Evolutionary conservation across 1,140 invertebrate species (phyloP), one percentile per base, ranked within the genome.

Genomic region (Patella vulgata): DNA sequence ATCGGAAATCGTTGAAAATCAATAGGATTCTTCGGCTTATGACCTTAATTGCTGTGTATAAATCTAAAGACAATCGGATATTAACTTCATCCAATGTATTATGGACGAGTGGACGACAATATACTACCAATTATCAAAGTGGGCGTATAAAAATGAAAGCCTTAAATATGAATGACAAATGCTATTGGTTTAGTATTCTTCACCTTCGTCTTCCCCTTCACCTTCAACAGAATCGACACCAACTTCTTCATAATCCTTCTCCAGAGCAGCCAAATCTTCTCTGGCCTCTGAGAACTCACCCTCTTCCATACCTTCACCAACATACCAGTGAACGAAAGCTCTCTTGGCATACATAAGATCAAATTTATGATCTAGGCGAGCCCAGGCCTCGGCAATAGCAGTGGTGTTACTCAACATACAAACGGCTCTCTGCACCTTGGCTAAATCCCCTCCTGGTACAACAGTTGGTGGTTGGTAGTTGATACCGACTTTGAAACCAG

Each of bases 391-490:
- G 17, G 91, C 91, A 51, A 93, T 89, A 30, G 91, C 89, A 0
- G 90, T 92, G 21, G 90, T 91, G 81, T 91, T 92, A 77, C 89
- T 89, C 50, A 91, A 82, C 92, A 94, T 75, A 66, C 76, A 78
- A 47, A 79, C 70, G 48, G 79, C 79, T 28, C 79, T 62, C 61
- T 76, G 71, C 2, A 79, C 77, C 92, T 73, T 70, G 31, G 93
- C 93, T 68, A 94, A 83, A 83, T 94, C 92, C 33, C 92, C 91
- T 21, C 75, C 72, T n/a, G 91, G 75, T 87, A 71, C 70, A 23
- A 74, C 91, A 63, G 91, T 92, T 11, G 91, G 91, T 39, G 92
- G 92, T 81, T 94, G 92, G 82, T 94, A 73, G 67, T 73, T 73
- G 67, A 73, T 73, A 46, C 70, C 70, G 36, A 73, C 71, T 59